phyloP scores from a whole-genome alignment of 2,113 vertebrate species.

The Zosterops hypoxanthus region DNA sequence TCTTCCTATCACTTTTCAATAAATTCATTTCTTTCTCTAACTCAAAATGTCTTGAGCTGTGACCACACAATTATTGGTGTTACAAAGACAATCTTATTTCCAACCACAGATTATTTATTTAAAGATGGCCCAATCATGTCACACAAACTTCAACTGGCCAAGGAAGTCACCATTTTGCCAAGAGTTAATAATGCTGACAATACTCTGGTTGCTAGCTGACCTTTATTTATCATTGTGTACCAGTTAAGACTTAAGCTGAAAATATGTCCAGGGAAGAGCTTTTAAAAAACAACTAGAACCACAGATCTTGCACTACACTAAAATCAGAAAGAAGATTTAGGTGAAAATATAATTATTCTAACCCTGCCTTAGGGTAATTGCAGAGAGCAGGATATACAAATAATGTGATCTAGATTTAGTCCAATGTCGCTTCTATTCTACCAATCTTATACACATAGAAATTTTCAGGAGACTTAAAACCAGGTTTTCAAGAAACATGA shows the following conservation, averaged over 20 bases:
- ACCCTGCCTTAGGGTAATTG: background rate
- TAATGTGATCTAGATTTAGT: background rate
- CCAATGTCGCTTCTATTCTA: background rate
- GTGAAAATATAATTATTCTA: background rate
- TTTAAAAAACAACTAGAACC: background rate
- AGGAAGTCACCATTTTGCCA: slow-evolving; percentile 36
- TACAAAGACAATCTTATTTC: slow-evolving; percentile 43
- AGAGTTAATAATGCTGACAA: slow-evolving; percentile 57
- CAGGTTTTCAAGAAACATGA: background rate
- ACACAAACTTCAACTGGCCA: slow-evolving; percentile 23
- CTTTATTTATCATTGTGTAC: slow-evolving; percentile 32
- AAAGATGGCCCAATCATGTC: slow-evolving; percentile 65
- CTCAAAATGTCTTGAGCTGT: slow-evolving; percentile 6
- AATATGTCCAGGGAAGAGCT: background rate
- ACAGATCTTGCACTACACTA: background rate
- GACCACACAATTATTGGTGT: background rate
- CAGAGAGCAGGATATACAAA: background rate
- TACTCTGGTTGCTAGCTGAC: slow-evolving; percentile 59
- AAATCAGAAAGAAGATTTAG: background rate
- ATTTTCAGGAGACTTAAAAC: background rate
- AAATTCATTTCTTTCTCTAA: slow-evolving; percentile 32
- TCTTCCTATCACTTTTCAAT: slow-evolving; percentile 54
- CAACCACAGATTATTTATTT: slow-evolving; percentile 75
- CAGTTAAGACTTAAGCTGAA: background rate
- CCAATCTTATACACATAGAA: accelerated